Evolutionary conservation across 2,797 vertebrate species (phyloP).

Genomic region (Urocyon cinereoargenteus): DNA sequence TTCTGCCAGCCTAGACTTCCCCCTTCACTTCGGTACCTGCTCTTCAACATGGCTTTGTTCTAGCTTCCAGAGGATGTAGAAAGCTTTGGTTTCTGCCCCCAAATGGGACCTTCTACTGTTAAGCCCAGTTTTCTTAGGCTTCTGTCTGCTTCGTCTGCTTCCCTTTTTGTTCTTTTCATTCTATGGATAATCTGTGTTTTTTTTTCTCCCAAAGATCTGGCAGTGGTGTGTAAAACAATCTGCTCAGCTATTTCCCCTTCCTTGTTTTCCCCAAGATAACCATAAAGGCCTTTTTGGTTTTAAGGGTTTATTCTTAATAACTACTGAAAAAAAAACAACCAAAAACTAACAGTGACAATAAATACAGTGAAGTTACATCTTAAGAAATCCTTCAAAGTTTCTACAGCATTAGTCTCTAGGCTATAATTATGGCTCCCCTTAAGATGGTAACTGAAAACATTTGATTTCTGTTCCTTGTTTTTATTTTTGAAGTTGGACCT

Average conservation of each 20-base stretch:
- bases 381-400: conserved; percentile 64
- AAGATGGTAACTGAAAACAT: conserved; percentile 59
- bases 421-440: conserved; percentile 22
- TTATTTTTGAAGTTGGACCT: conserved; percentile 57
- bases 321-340: background rate
- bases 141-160: background rate
- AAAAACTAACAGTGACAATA: conserved; percentile 49
- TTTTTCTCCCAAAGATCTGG: background rate
- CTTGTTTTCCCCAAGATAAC: conserved; percentile 23
- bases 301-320: conserved; percentile 69
- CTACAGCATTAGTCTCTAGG: conserved; percentile 32
- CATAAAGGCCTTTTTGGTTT: conserved; percentile 32
- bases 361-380: conserved; percentile 58
- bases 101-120: background rate
- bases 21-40: background rate
- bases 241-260: background rate
- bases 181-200: background rate
- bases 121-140: background rate
- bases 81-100: background rate
- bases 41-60: background rate
- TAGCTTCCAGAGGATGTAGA: background rate
- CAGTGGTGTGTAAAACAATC: background rate
- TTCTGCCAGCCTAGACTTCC: background rate
- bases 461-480: conserved; percentile 56
- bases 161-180: background rate